Base-by-base conservation (phyloP, 2,113 vertebrate genomes). In the Bombycilla garrulus region DNA sequence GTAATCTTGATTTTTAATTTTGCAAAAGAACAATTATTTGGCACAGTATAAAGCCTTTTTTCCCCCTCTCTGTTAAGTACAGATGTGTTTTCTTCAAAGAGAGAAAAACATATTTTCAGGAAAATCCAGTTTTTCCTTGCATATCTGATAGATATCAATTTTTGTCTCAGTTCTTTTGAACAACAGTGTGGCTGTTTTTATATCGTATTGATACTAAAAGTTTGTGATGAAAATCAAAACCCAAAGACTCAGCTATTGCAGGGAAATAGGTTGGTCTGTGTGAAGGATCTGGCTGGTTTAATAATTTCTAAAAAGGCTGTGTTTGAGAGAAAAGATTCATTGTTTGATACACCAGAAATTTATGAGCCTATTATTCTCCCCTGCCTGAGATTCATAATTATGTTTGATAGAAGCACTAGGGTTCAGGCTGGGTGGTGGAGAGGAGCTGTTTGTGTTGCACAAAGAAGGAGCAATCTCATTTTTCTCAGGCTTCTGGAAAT, bases 1-100 rank as follows among this genome's bases (percentile, higher is more conserved):
- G 88, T 83, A 92, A 88, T 93, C 93, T 93, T 93, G 88, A 95
- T 94, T 96, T 97, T 95, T 94, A 96, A 90, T 96, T 96, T 93
- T 94, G 76, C 1, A 24, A 64, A 71, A 93, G 90, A 95, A 96
- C 90, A 96, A 94, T 96, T 90, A 94, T 91, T 96, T 97, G 90
- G 90, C 60, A 71, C 72, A 80, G 56, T 64, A 28, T 47, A 88
- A 60, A 70, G 50, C 12, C 17, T 24, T 38, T 50, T 67, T 3
- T 2, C 0, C 0, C 3, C 5, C 6, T 24, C 9, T 11, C 11
- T 48, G 10, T 70, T 92, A 92, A 92, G 44, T 90, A 72, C 19
- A 54, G 88, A 80, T 23, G 45, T 89, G 38, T 81, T 88, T 92
- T 82, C 26, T 86, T 86, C 57, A 88, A 78, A 70, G 36, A 64